These are phyloP conservation scores for Euwallacea fornicatus DNA, from an alignment of 1,140 invertebrate genomes.

Conservation along the genomic window DNA sequence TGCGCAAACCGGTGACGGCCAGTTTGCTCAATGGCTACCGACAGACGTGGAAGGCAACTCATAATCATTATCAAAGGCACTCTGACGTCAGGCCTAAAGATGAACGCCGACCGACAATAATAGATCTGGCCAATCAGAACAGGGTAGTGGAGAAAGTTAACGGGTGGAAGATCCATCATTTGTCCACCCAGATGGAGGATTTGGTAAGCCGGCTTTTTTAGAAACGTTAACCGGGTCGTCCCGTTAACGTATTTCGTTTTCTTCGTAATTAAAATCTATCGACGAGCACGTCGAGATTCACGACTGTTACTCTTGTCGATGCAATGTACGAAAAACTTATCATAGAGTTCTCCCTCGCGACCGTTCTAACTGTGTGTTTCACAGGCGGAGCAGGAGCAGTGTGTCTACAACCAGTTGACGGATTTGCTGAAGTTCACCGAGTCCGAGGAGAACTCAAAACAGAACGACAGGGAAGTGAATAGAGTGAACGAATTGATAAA, in stretches of 20 bases:
- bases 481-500: constrained; percentile 77
- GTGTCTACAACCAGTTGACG: constrained; percentile 67
- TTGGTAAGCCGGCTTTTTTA: constrained; percentile 63
- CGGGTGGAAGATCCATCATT: constrained; percentile 93
- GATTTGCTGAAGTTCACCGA: constrained; percentile 68
- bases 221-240: not conserved
- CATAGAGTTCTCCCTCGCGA: not conserved
- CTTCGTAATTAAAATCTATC: too few species aligned
- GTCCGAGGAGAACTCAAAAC: constrained; percentile 61
- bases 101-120: constrained; percentile 78
- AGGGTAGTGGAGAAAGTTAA: constrained; percentile 86
- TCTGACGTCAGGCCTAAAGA: constrained; percentile 86
- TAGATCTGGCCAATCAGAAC: constrained; percentile 87
- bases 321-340: not conserved
- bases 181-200: constrained; percentile 90
- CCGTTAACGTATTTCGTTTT: not conserved
- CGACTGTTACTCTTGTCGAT: not conserved
- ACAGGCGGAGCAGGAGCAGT: constrained; percentile 60
- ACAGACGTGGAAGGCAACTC: constrained; percentile 63
- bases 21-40: constrained; percentile 55
- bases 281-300: too few species aligned
- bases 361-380: constrained; percentile 14
- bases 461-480: constrained; percentile 67
- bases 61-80: constrained; percentile 83
- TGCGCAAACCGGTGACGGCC: constrained; percentile 54